Conservation (phyloP, 2,888 invertebrate species). For the Encarsia formosa region DNA sequence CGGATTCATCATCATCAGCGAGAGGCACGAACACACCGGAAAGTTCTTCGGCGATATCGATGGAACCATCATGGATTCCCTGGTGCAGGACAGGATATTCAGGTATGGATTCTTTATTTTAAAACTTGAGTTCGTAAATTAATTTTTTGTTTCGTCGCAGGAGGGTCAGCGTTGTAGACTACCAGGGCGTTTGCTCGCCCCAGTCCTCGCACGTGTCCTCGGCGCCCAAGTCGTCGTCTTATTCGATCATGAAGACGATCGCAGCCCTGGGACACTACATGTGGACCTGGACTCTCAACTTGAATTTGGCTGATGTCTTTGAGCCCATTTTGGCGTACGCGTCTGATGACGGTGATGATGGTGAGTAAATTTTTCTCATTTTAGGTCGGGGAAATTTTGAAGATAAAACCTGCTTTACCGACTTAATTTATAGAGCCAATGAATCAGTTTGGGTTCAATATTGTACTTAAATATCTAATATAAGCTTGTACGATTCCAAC, state of each 20-base stretch:
- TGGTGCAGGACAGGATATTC: slow-evolving; percentile 87
- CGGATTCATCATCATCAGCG: slow-evolving; percentile 88
- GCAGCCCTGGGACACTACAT: slow-evolving; percentile 35
- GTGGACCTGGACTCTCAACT: slow-evolving; percentile 38
- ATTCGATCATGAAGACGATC: slow-evolving; percentile 36
- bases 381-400: too few relatives aligned
- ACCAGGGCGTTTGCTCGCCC: slow-evolving; percentile 78
- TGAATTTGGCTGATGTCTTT: slow-evolving; percentile 46
- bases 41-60: slow-evolving; percentile 92
- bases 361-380: slow-evolving; percentile 19
- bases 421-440: too few relatives aligned
- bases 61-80: slow-evolving; percentile 88
- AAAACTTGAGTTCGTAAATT: too few relatives aligned
- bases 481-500: too few relatives aligned
- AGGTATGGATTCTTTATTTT: slow-evolving; percentile 48
- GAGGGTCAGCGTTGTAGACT: slow-evolving; percentile 81
- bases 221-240: slow-evolving; percentile 42
- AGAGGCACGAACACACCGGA: slow-evolving; percentile 81
- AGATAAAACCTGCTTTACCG: too few relatives aligned
- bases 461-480: too few relatives aligned
- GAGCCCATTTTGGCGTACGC: slow-evolving; percentile 39
- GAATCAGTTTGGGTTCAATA: too few relatives aligned
- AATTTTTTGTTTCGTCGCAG: too few relatives aligned
- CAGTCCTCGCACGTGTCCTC: slow-evolving; percentile 47
- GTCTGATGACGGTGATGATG: slow-evolving; percentile 35